These are phyloP conservation scores for Bombus ignitus DNA, from an alignment of 1,140 invertebrate genomes.

Conservation along the genomic window DNA sequence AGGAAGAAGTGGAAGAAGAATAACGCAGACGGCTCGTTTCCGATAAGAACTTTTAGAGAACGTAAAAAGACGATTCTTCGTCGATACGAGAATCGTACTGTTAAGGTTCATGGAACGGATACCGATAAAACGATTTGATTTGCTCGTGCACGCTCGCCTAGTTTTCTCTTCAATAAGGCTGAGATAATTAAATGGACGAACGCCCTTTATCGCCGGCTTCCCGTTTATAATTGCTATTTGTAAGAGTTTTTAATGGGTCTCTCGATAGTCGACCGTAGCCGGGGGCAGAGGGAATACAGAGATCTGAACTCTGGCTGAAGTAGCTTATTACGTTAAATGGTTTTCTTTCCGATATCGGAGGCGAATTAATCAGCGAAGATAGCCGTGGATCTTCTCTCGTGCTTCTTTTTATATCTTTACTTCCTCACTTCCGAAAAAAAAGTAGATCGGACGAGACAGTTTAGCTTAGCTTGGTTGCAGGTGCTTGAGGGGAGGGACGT, in stretches of 20 bases:
- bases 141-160: not conserved
- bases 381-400: not conserved
- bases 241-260: slow-evolving; percentile 30
- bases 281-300: not conserved
- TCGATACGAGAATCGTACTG: not conserved
- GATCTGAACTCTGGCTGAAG: not conserved
- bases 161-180: slow-evolving; percentile 12
- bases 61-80: slow-evolving; percentile 38
- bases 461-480: slow-evolving; percentile 32
- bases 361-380: slow-evolving; percentile 43
- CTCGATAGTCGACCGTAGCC: slow-evolving; percentile 11
- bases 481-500: not conserved
- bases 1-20: not conserved
- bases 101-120: slow-evolving; percentile 17
- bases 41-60: slow-evolving; percentile 32
- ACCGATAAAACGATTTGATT: slow-evolving; percentile 46
- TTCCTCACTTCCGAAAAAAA: slow-evolving; percentile 29
- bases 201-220: slow-evolving; percentile 29
- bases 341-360: slow-evolving; percentile 32
- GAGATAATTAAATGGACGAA: slow-evolving; percentile 52
- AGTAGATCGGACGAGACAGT: slow-evolving; percentile 8
- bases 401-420: not conserved
- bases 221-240: slow-evolving; percentile 51
- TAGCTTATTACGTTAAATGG: slow-evolving; percentile 47
- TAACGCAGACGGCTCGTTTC: not conserved